Conservation (phyloP, 1,140 invertebrate species). For the Megalonaias nervosa region DNA sequence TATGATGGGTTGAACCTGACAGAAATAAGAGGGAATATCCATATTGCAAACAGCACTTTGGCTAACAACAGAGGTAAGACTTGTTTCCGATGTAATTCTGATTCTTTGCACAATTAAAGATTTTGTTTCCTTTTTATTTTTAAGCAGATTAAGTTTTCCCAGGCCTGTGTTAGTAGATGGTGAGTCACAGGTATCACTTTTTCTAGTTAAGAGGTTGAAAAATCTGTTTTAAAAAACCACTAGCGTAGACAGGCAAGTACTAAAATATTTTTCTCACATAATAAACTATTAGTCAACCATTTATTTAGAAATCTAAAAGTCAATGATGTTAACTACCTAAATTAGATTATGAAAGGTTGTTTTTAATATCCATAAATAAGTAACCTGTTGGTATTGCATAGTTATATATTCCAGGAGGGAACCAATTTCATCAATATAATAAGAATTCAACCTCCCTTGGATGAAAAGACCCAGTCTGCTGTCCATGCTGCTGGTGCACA, state of each 20-base stretch:
- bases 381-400: no score
- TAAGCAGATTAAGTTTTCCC: background rate
- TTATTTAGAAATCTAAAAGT: conserved; percentile 3
- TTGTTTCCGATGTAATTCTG: background rate
- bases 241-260: background rate
- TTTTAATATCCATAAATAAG: no score
- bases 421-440: no score
- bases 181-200: conserved; percentile 5
- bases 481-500: no score
- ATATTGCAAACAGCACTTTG: conserved; percentile 86
- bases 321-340: background rate
- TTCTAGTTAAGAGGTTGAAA: background rate
- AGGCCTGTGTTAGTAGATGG: background rate
- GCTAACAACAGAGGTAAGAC: conserved; percentile 83
- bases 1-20: conserved; percentile 95
- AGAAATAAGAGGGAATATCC: conserved; percentile 84
- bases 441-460: no score
- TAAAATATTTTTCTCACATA: background rate
- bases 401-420: no score
- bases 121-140: no score
- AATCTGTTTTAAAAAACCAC: background rate
- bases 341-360: no score
- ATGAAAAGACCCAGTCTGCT: no score
- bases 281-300: conserved; percentile 73
- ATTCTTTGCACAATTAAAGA: no score